Base-by-base conservation (phyloP, 2,888 invertebrate genomes). In the Pammene aurita region DNA sequence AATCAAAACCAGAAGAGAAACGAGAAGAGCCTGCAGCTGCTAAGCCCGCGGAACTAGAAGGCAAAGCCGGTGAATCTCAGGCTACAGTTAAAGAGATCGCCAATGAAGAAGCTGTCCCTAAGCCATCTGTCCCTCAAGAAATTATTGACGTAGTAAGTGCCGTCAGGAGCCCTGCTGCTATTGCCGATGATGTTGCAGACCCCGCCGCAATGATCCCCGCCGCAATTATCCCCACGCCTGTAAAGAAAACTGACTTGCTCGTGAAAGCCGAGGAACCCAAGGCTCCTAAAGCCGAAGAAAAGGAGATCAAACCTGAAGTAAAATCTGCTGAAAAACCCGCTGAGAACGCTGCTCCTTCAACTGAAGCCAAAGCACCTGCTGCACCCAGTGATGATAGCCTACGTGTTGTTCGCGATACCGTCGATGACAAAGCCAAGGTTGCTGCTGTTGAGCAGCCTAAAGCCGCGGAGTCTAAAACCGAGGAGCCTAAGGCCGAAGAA, bases 321-420 rank as follows among this genome's bases (percentile, higher is more conserved):
- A 75, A 73, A 61, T 66, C 63, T 26, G 77, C 77, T 58, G 77
- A 75, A 16, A 74, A 72, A 50, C 78, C 78, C 26, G 72, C 70
- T 18, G 77, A 80, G 57, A 63, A 66, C 52, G 35, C 77, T 5
- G 76, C 65, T 38, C 68, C 76, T 35, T 74, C 68, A 44, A 56
- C 72, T n/a, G 71, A 73, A 38, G 66, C 70, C 14, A 67, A 61
- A 61, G 61, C 26, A 18, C 52, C 73, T 35, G 69, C 67, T 18
- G 66, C 66, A 35, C 42, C 70, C n/a, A 80, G 73, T 63, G 85
- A 85, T 38, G 88, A 88, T 16, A 77, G 77, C 52, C 76, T 85
- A 14, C 81, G 90, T 46, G 87, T 90, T 67, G 82, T 89, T 16
- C 88, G 92, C 48, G 91, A 89, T 61, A 87, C 90, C 7, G 82